phyloP scores from a whole-genome alignment of 2,888 invertebrate genomes.

The Philopedon plagiatum region DNA sequence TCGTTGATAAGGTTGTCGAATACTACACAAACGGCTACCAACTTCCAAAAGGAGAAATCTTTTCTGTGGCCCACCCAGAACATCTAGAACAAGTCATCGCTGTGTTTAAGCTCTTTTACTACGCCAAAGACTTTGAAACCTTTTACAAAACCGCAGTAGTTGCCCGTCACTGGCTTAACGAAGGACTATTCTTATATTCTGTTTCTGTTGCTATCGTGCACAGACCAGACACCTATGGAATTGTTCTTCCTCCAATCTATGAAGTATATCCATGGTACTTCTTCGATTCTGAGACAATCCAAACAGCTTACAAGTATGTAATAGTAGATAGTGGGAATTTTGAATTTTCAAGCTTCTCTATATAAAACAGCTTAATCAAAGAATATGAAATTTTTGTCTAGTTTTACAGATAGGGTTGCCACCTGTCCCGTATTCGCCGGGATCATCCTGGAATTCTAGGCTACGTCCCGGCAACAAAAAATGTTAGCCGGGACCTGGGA shows the following conservation, averaged over 20 bases:
- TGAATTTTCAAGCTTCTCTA: too few relatives aligned
- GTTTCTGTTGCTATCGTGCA: conserved; percentile 75
- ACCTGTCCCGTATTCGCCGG: too few relatives aligned
- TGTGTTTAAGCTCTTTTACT: conserved; percentile 78
- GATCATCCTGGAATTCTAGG: too few relatives aligned
- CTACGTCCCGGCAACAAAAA: too few relatives aligned
- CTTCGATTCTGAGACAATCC: conserved; percentile 78
- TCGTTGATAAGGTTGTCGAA: conserved; percentile 72
- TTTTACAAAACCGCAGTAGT: conserved; percentile 80
- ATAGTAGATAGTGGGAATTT: too few relatives aligned
- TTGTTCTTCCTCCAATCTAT: conserved; percentile 80
- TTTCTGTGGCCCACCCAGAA: conserved; percentile 74
- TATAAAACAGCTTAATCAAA: too few relatives aligned
- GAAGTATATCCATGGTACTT: conserved; percentile 82
- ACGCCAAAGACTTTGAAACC: conserved; percentile 80
- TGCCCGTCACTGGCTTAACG: conserved; percentile 66
- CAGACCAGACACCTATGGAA: conserved; percentile 75
- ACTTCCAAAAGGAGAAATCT: conserved; percentile 74
- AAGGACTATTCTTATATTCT: conserved; percentile 70
- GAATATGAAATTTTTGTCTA: too few relatives aligned
- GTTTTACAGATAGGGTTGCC: too few relatives aligned
- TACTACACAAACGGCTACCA: conserved; percentile 70
- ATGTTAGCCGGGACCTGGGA: too few relatives aligned
- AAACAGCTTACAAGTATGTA: conserved; percentile 73
- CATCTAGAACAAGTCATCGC: conserved; percentile 76